Evolutionary conservation across 2,797 vertebrate genomes (phyloP), one percentile per base, ranked within the genome.

Genomic region (Remorina albescens): DNA sequence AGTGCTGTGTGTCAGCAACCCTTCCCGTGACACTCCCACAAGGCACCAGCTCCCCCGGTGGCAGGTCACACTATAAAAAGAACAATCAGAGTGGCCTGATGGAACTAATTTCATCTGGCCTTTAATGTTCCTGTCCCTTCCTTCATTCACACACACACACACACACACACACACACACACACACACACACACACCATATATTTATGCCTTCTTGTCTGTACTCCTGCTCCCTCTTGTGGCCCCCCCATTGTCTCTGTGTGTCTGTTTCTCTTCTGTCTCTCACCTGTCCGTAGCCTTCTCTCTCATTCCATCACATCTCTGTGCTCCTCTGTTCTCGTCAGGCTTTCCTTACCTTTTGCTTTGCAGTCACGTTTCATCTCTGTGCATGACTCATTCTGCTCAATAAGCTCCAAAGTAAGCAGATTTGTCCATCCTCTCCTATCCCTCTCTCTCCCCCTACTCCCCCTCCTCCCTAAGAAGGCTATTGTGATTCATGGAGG

Each of bases 391-490:
- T 94, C 93, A 95, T 94, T 94, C 94, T 94, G 93, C 93, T 95
- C 95, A 95, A 94, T 95, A 95, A 95, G 95, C 94, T 94, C 92
- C 91, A 94, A 93, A 94, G 95, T 95, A 95, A 95, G 95, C 93
- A 95, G 93, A 95, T 95, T 95, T 95, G 93, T 95, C 92, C 92
- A 91, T 88, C 90, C 86, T 86, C 80, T 84, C 73, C 66, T 47
- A 71, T 56, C 79, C 50, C 71, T 62, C 74, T 44, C 49, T 71
- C 54, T 34, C 75, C 34, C 26, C 15, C 53, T 55, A n/a, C 66
- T 41, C 80, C 74, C 81, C 71, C 78, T 74, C 81, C 79, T 75
- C 81, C 85, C 83, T 95, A 95, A 94, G 93, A 94, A 93, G 92
- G 91, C 91, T 91, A 94, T 95, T 95, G 94, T 94, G 93, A 95